Conservation (phyloP, 2,113 vertebrate species). For the Ahaetulla prasina region DNA sequence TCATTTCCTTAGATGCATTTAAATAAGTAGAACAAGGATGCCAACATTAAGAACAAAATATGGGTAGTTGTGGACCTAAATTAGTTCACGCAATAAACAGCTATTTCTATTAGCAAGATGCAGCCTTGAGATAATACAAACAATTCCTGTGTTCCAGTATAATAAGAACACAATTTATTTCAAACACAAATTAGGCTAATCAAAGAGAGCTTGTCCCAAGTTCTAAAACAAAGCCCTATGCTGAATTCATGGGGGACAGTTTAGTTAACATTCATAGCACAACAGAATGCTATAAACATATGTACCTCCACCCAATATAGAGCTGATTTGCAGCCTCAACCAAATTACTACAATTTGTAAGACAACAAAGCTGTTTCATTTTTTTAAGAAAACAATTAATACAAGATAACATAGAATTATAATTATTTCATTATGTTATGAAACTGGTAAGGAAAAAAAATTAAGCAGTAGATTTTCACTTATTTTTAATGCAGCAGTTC, state of each 20-base stretch:
- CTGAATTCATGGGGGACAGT: neutral
- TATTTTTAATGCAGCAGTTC: neutral
- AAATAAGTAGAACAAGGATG: neutral
- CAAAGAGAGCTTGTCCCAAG: neutral
- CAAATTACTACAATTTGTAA: neutral
- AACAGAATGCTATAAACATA: neutral
- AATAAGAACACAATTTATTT: slow-evolving; percentile 1
- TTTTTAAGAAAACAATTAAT: slow-evolving; percentile 18
- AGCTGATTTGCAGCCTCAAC: slow-evolving; percentile 8
- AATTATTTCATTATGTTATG: slow-evolving; percentile 17
- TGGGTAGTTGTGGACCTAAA: neutral
- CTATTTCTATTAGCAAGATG: neutral
- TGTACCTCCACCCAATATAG: neutral
- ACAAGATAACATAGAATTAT: neutral
- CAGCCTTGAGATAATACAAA: neutral
- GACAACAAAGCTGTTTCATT: neutral
- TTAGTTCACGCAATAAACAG: neutral
- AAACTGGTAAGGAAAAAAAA: neutral
- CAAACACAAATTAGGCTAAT: slow-evolving; percentile 25
- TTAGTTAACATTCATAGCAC: slow-evolving; percentile 2
- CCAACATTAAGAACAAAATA: neutral
- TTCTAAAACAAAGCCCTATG: slow-evolving; percentile 3
- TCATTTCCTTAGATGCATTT: neutral
- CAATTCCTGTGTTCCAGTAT: neutral
- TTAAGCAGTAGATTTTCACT: neutral